Evolutionary conservation across 2,113 vertebrate genomes (phyloP).

Genomic region (Sakesphorus luctuosus): DNA sequence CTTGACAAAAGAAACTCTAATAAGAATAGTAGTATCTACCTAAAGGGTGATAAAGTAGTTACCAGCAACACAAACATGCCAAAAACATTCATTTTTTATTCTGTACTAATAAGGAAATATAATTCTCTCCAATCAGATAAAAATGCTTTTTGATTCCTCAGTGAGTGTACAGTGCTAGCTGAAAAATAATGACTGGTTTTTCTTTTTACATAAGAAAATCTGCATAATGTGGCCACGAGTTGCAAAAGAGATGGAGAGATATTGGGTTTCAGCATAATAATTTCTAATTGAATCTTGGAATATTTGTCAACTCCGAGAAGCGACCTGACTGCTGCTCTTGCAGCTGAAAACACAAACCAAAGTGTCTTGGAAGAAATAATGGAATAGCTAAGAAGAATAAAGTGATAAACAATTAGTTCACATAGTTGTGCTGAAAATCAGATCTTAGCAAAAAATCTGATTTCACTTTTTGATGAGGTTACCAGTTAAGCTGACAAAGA

Average conservation of each 20-base stretch:
- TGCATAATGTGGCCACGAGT: neutral
- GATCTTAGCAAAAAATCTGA: neutral
- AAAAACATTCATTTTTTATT: neutral
- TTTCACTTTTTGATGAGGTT: conserved; percentile 1
- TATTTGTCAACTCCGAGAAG: neutral
- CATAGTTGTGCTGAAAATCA: neutral
- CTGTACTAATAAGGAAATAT: neutral
- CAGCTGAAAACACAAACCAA: neutral
- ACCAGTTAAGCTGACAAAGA: neutral
- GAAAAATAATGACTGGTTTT: neutral
- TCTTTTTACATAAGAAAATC: neutral
- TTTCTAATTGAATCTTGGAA: neutral
- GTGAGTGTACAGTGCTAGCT: neutral
- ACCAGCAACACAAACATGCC: neutral
- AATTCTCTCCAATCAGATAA: neutral
- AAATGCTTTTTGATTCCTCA: neutral
- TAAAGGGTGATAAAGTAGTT: neutral
- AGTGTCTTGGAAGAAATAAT: neutral
- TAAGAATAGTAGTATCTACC: neutral
- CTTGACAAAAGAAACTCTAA: neutral
- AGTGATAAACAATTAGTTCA: neutral
- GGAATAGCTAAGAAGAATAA: neutral
- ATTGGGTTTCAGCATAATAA: neutral
- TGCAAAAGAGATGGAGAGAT: neutral
- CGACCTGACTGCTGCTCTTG: neutral